Base-by-base conservation (phyloP, 2,797 vertebrate species). In the Heterohyrax brucei region DNA sequence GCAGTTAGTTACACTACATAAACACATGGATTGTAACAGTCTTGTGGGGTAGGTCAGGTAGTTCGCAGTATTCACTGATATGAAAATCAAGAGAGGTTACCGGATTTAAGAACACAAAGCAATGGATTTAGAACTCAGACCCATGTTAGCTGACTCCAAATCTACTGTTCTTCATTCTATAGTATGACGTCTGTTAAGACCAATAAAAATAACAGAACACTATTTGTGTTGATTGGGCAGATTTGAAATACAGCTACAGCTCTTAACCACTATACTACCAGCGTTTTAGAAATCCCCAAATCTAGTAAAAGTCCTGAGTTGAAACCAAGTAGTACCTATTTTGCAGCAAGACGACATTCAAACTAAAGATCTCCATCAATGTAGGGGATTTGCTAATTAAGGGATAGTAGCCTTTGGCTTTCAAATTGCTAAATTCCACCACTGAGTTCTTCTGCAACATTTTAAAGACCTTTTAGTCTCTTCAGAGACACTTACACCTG, bases 1-100 rank as follows among this genome's bases (percentile, higher is more conserved):
- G 59, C 46, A 89, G 44, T 90, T 94, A 89, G 44, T 90, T 94
- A 93, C 13, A 87, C 39, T 85, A 84, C 28, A 86, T 82, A 92
- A 87, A 88, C 75, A 78, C 14, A 83, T 24, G 10, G 21, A 85
- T 62, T 93, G 44, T 70, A 90, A 89, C 19, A 76, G 39, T 75
- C 62, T 91, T 73, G 83, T 78, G 73, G 84, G 76, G 33, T 68
- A 88, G n/a, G 12, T 1, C 95, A 80, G 78, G 50, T 28, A 82
- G 44, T 66, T 59, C 73, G 24, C 83, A 68, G 39, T 82, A 66
- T 46, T 39, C 18, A 50, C 10, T 59, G 73, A 95, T 59, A 9
- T 76, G 53, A 86, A 96, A 96, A 75, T 14, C 46, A 61, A 81
- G 81, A 72, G 10, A 81, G 22, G 30, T 70, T 73, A 44, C 22